Percentiles rank a stretch among this genome's conserved stretches.
Conservation (phyloP, 2,888 invertebrate species). For the Prionchulus punctatus region DNA sequence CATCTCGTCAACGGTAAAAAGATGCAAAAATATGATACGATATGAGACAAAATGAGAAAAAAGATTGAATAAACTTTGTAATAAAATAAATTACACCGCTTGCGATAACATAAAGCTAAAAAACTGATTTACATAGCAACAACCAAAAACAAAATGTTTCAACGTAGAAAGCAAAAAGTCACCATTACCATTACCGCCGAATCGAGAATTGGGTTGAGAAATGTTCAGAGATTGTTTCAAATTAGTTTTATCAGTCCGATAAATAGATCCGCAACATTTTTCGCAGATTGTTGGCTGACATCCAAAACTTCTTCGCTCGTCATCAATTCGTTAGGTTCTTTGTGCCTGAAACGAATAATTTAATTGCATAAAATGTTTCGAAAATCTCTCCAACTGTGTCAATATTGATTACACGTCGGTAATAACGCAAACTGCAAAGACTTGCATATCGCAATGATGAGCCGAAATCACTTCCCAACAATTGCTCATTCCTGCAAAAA, state of each 20-base stretch:
- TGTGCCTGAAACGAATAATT: too few species aligned
- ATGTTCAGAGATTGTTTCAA: neutral
- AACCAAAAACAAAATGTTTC: neutral
- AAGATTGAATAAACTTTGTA: too few species aligned
- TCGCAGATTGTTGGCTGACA: neutral
- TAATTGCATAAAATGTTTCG: too few species aligned
- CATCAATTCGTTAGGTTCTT: neutral
- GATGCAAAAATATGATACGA: neutral
- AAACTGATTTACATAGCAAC: neutral
- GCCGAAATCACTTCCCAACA: slow-evolving; percentile 72
- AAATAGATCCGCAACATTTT: neutral
- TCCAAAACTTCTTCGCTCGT: neutral
- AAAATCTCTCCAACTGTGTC: too few species aligned
- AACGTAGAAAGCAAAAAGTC: neutral
- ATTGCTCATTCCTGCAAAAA: slow-evolving; percentile 50
- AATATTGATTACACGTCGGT: slow-evolving; percentile 49
- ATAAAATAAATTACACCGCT: too few species aligned
- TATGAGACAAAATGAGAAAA: neutral
- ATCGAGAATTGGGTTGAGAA: neutral
- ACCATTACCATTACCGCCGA: neutral
- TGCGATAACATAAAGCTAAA: neutral
- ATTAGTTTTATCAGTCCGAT: neutral
- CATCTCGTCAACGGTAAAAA: too few species aligned
- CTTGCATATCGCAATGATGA: slow-evolving; percentile 60
- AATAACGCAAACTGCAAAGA: slow-evolving; percentile 79